Conservation (phyloP, 1,140 invertebrate genomes). For the Hormaphis cornu region DNA sequence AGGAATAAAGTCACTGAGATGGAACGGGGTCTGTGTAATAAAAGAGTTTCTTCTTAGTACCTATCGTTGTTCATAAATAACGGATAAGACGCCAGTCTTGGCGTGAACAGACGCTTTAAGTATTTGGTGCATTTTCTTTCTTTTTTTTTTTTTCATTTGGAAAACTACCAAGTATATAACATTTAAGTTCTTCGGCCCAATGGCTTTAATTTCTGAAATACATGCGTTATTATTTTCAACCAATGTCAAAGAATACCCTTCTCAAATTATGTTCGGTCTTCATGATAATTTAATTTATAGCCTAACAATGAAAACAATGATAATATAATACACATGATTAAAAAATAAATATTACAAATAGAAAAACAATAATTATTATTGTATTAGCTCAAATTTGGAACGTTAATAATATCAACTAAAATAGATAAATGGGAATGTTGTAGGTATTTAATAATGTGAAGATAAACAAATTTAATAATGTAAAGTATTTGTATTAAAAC, state of each 20-base stretch:
- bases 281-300: too few species aligned
- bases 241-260: background rate
- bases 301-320: too few species aligned
- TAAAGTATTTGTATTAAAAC: too few species aligned
- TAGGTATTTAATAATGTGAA: too few species aligned
- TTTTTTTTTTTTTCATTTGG: constrained; percentile 14
- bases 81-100: constrained; percentile 29
- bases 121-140: constrained; percentile 11
- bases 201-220: background rate
- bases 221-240: background rate
- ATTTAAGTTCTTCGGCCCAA: background rate
- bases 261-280: too few species aligned
- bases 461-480: too few species aligned
- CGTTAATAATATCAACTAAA: too few species aligned
- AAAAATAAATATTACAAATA: too few species aligned
- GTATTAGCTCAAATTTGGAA: too few species aligned
- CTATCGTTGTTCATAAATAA: constrained; percentile 29
- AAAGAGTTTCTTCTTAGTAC: constrained; percentile 26
- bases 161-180: constrained; percentile 14
- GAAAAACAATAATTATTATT: too few species aligned
- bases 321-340: too few species aligned
- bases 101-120: constrained; percentile 6
- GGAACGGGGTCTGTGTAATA: constrained; percentile 22
- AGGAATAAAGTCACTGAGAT: constrained; percentile 4
- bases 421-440: too few species aligned